Evolutionary conservation across 2,113 vertebrate genomes (phyloP).

Genomic region (Pampusana beccarii): DNA sequence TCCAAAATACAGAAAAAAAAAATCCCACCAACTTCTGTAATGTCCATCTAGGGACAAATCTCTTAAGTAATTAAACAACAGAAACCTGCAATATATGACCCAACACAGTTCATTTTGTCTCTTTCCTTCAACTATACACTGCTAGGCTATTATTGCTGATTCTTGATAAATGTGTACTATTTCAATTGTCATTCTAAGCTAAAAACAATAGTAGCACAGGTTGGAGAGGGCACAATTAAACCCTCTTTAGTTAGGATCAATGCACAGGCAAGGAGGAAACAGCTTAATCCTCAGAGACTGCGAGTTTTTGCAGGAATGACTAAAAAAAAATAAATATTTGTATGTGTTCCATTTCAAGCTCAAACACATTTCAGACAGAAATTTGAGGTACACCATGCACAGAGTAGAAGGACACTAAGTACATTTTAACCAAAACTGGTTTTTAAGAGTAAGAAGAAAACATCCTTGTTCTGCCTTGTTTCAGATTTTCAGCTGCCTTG

Average conservation of each 20-base stretch:
- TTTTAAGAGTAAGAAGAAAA: background rate
- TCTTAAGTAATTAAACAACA: background rate
- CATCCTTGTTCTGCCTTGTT: background rate
- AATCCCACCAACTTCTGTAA: background rate
- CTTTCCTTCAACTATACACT: background rate
- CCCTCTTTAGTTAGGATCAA: background rate
- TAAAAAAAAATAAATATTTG: too few species aligned
- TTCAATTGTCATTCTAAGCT: background rate
- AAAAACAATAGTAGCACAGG: background rate
- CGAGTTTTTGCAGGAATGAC: background rate
- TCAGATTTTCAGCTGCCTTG: background rate
- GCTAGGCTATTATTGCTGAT: too few species aligned
- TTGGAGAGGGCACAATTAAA: background rate
- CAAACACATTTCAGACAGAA: background rate
- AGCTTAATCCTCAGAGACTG: rapidly evolving
- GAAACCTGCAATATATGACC: background rate
- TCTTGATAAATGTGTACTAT: too few species aligned
- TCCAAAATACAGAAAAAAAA: background rate
- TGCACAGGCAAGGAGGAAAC: background rate
- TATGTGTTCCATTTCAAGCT: background rate
- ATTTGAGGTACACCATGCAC: background rate
- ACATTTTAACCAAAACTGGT: background rate
- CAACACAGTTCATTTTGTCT: background rate
- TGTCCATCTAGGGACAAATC: background rate
- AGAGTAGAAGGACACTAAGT: rapidly evolving